A percentile compares a stretch with the other conserved stretches of the same genome.
Conservation (phyloP, 2,888 invertebrate species). For the Esperia sulphurella region DNA sequence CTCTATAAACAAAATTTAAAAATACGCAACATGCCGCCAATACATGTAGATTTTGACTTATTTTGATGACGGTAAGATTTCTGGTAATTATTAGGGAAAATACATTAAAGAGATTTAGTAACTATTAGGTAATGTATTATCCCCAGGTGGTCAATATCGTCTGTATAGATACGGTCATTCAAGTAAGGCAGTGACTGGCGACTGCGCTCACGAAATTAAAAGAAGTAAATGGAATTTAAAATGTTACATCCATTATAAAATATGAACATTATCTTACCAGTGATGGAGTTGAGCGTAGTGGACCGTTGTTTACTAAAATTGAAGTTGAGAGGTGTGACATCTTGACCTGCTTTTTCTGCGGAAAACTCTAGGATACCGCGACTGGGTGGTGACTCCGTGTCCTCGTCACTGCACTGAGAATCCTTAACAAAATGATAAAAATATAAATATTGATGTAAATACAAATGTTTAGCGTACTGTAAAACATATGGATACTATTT, state of each 20-base stretch:
- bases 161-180: too few species aligned
- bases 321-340: slow-evolving; percentile 91
- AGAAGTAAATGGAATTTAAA: background rate
- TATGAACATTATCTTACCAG: slow-evolving; percentile 71
- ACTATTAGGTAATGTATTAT: too few species aligned
- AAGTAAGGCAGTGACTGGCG: background rate
- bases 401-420: slow-evolving; percentile 73
- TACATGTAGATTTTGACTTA: background rate
- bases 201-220: background rate
- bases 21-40: too few species aligned
- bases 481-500: too few species aligned
- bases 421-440: slow-evolving; percentile 37
- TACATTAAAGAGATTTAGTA: too few species aligned
- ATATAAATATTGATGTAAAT: too few species aligned
- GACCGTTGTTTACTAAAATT: slow-evolving; percentile 86
- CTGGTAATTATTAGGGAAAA: too few species aligned
- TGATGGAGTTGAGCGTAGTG: slow-evolving; percentile 86
- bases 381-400: slow-evolving; percentile 75
- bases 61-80: too few species aligned
- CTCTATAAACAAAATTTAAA: too few species aligned
- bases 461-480: too few species aligned
- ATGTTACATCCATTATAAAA: background rate
- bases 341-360: slow-evolving; percentile 91
- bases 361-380: slow-evolving; percentile 90
- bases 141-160: too few species aligned